Conservation (phyloP, 2,888 invertebrate genomes). For the Epirrita christyi region DNA sequence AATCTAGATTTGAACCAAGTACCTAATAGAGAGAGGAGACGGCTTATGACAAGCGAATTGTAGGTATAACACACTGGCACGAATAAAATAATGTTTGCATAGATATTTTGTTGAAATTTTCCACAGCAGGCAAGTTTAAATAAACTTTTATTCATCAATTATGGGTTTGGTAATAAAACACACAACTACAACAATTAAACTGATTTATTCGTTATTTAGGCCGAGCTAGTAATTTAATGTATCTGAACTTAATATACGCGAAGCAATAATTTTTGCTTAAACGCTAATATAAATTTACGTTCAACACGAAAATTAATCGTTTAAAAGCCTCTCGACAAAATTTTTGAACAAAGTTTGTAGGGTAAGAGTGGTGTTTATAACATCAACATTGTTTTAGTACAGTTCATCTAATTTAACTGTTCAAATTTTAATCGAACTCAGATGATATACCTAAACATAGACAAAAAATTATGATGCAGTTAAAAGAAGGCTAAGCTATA, state of each 20-base stretch:
- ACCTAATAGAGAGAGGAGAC: too few relatives aligned
- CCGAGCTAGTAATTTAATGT: conserved; percentile 26
- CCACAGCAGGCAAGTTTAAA: too few relatives aligned
- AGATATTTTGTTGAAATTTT: too few relatives aligned
- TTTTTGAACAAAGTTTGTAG: conserved; percentile 39
- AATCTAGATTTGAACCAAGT: too few relatives aligned
- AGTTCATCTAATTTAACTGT: background rate
- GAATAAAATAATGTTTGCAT: too few relatives aligned
- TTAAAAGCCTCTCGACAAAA: conserved; percentile 42
- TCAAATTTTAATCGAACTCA: too few relatives aligned
- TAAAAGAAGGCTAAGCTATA: too few relatives aligned
- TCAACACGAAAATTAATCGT: conserved; percentile 51
- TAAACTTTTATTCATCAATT: conserved; percentile 1
- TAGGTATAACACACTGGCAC: too few relatives aligned
- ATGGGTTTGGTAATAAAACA: conserved; percentile 1
- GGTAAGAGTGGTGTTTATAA: conserved; percentile 28
- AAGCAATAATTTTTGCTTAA: conserved; percentile 50
- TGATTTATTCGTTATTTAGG: conserved; percentile 21
- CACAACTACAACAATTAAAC: conserved; percentile 15
- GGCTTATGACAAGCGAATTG: too few relatives aligned
- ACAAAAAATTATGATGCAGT: too few relatives aligned
- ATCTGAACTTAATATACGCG: conserved; percentile 31
- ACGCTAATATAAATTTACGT: conserved; percentile 53
- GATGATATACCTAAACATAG: too few relatives aligned
- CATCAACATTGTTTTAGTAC: conserved; percentile 5